A percentile compares a stretch with the other conserved stretches of the same genome.
phyloP scores from a whole-genome alignment of 2,888 invertebrate species.

The Xiphydria camelus region DNA sequence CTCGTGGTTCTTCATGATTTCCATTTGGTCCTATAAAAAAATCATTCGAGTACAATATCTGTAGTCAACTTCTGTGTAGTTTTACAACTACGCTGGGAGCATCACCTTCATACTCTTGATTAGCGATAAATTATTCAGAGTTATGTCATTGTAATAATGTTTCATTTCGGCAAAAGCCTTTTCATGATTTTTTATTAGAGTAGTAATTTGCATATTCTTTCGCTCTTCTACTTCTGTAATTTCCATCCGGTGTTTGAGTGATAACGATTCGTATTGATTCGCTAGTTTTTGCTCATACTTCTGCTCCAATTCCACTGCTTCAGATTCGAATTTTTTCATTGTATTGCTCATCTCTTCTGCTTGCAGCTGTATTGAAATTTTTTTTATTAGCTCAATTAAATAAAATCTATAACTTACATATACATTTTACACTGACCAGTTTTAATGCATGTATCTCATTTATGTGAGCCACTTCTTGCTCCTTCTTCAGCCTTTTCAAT shows the following conservation, averaged over 20 bases:
- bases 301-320: constrained; percentile 69
- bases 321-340: constrained; percentile 67
- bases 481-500: constrained; percentile 69
- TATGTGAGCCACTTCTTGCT: constrained; percentile 71
- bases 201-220: constrained; percentile 84
- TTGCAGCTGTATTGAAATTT: constrained; percentile 45
- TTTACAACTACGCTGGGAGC: too few relatives aligned
- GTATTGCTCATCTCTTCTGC: constrained; percentile 61
- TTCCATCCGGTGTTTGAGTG: constrained; percentile 78
- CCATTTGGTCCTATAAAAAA: constrained; percentile 70
- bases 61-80: neutral
- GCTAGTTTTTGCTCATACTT: constrained; percentile 77
- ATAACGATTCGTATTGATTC: constrained; percentile 71
- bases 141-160: constrained; percentile 94
- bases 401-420: too few relatives aligned
- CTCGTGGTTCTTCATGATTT: constrained; percentile 74
- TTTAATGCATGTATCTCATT: constrained; percentile 75
- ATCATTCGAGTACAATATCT: neutral
- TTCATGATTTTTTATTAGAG: constrained; percentile 81
- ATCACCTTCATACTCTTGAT: constrained; percentile 87
- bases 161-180: constrained; percentile 87
- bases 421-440: constrained; percentile 63
- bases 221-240: constrained; percentile 88
- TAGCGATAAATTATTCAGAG: constrained; percentile 87
- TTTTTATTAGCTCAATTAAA: too few relatives aligned